phyloP scores from a whole-genome alignment of 2,113 vertebrate genomes.

The Megaptera novaeangliae region DNA sequence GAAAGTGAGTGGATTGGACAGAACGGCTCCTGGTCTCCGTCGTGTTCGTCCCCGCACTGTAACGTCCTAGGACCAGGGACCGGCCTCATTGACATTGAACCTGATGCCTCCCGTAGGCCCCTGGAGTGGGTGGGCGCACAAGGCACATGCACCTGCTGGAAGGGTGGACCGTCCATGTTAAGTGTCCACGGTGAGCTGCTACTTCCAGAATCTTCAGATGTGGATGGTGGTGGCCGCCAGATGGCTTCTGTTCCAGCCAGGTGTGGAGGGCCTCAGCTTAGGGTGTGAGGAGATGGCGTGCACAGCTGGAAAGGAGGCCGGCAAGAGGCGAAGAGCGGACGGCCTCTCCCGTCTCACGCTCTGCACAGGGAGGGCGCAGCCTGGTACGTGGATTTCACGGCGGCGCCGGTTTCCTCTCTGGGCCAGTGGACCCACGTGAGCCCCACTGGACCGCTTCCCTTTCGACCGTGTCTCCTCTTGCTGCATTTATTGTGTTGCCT shows the following conservation, averaged over 20 bases:
- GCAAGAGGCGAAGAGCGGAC: rapidly evolving
- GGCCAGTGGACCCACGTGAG: rapidly evolving
- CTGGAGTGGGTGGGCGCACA: not conserved
- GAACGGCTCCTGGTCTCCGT: rapidly evolving
- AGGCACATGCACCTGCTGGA: rapidly evolving
- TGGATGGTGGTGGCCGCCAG: rapidly evolving
- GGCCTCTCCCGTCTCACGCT: rapidly evolving
- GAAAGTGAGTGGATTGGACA: not conserved
- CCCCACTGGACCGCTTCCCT: not conserved
- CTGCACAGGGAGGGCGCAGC: not conserved
- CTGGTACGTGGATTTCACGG: not conserved
- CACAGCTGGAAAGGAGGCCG: not conserved
- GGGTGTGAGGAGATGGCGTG: rapidly evolving
- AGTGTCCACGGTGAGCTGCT: rapidly evolving
- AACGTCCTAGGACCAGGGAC: rapidly evolving
- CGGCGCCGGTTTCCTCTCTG: rapidly evolving
- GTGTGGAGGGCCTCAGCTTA: rapidly evolving
- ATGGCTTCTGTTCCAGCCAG: rapidly evolving
- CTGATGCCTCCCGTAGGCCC: rapidly evolving
- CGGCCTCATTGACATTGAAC: not conserved
- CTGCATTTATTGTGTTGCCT: not conserved
- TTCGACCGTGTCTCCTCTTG: not conserved
- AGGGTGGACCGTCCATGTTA: rapidly evolving
- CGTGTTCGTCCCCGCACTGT: not conserved
- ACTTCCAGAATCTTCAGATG: not conserved